A percentile compares a stretch with the other conserved stretches of the same genome.
These are phyloP conservation scores for Carassius carassius DNA, from an alignment of 2,113 vertebrate genomes.

Conservation along the genomic window DNA sequence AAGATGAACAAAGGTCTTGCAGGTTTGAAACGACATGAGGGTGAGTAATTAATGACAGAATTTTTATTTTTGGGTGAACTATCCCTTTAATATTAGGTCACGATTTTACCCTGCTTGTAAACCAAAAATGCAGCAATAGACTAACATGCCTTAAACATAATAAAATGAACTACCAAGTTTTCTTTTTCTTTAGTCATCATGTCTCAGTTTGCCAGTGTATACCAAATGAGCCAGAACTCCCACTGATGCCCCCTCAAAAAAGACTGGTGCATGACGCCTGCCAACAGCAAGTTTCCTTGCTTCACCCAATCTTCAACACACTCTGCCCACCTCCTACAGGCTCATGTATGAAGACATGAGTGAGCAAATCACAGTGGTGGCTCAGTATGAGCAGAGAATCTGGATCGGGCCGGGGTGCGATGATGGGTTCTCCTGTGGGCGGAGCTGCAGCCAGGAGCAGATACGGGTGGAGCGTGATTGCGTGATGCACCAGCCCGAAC, in stretches of 20 bases:
- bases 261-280: conserved; percentile 19
- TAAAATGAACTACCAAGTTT: background rate
- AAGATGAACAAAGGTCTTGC: no score
- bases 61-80: no score
- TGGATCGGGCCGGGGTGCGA: conserved; percentile 61
- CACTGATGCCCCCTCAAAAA: conserved; percentile 7
- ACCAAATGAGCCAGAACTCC: background rate
- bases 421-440: conserved; percentile 64
- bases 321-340: conserved; percentile 82
- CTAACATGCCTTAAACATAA: background rate
- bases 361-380: conserved; percentile 72
- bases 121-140: background rate
- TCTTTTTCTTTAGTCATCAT: background rate
- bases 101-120: background rate
- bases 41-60: no score
- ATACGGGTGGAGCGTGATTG: conserved; percentile 75
- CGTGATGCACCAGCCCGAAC: conserved; percentile 71
- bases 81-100: background rate
- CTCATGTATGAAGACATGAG: conserved; percentile 81
- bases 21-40: no score
- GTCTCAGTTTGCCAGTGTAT: background rate
- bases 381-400: conserved; percentile 68
- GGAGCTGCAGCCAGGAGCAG: conserved; percentile 68
- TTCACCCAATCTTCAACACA: conserved; percentile 33
- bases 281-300: background rate